Evolutionary conservation across 2,888 invertebrate species (phyloP), one percentile per base, ranked within the genome.

Genomic region (Petrophora chlorosata): DNA sequence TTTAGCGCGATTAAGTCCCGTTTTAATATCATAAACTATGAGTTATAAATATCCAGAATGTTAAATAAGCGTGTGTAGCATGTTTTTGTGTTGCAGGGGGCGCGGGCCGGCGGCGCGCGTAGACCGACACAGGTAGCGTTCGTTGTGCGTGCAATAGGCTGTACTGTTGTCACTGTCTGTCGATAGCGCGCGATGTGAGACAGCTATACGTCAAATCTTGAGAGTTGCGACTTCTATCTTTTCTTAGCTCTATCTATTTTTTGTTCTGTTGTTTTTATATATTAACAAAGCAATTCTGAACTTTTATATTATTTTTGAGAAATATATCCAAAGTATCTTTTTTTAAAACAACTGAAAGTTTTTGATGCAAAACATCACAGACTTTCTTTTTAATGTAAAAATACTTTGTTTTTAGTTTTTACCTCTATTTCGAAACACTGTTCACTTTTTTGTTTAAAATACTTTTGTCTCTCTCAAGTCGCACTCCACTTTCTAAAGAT

Each of bases 121-220:
- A 89, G 84, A 82, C 82, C 81, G 79, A 81, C 67, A 52, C 86
- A 89, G 89, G 90, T 89, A 90, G 89, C 88, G 85, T 88, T 80
- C 87, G 88, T 87, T 90, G 90, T 91, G 90, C 90, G 90, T 90
- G 89, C 85, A 79, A 82, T 90, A 91, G 90, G 90, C 85, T 89
- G 85, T 85, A 86, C 82, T 91, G 88, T 89, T 86, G 85, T 88
- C 87, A 88, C 85, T 88, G 88, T 88, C 79, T 83, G 85, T 86
- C 79, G 73, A 81, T 87, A 88, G 88, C 82, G 85, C 84, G 87
- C 85, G 79, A 74, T 79, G 87, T 85, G 88, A 82, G 85, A 65
- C 54, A 61, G 79, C 81, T 84, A 79, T 73, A 79, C 73, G 83
- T 84, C 85, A 82, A 87, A 82, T 82, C 79, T 49, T 42, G 19